A percentile compares a stretch with the other conserved stretches of the same genome.
phyloP scores from a whole-genome alignment of 1,140 invertebrate species.

The Euglossa dilemma region DNA sequence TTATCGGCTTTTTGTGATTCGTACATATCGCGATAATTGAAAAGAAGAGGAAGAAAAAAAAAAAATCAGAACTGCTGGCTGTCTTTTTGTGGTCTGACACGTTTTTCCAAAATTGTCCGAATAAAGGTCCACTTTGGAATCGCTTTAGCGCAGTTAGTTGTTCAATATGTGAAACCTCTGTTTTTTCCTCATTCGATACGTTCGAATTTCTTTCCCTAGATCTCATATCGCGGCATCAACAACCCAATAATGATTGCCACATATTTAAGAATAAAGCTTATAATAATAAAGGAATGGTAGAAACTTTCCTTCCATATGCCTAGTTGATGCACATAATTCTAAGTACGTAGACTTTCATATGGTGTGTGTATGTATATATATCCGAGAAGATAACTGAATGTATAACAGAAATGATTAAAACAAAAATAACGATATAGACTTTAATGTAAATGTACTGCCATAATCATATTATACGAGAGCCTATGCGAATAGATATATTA shows the following conservation, averaged over 20 bases:
- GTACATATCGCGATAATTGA: slow-evolving; percentile 70
- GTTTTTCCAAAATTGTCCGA: background rate
- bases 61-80: background rate
- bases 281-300: slow-evolving; percentile 35
- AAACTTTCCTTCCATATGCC: slow-evolving; percentile 65
- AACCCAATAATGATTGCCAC: background rate
- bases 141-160: slow-evolving; percentile 25
- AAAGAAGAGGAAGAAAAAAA: background rate
- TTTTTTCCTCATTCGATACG: slow-evolving; percentile 18
- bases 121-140: background rate
- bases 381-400: slow-evolving; percentile 39
- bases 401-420: slow-evolving; percentile 50
- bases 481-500: slow-evolving; percentile 78
- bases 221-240: slow-evolving; percentile 44
- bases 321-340: slow-evolving; percentile 73
- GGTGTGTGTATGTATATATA: slow-evolving; percentile 30
- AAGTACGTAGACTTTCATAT: slow-evolving; percentile 73
- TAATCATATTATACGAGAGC: slow-evolving; percentile 80
- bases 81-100: background rate
- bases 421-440: slow-evolving; percentile 75
- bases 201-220: slow-evolving; percentile 38
- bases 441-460: slow-evolving; percentile 83
- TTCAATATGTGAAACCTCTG: slow-evolving; percentile 4
- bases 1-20: slow-evolving; percentile 70
- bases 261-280: slow-evolving; percentile 57